Conservation (phyloP, 2,888 invertebrate species). For the Amphipyra tragopoginis region DNA sequence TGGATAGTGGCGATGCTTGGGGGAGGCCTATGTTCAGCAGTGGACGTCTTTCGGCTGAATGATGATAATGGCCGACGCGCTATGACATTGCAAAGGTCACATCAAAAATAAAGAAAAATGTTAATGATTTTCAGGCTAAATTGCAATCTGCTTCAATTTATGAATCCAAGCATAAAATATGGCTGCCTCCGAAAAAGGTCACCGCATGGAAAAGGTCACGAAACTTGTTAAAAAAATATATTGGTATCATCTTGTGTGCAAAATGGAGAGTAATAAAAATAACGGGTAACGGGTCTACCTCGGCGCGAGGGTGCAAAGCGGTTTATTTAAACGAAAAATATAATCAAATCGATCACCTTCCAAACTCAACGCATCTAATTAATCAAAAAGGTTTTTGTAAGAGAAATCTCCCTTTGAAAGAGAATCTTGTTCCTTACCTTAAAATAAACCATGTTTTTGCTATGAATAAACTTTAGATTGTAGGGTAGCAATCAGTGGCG, state of each 20-base stretch:
- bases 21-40: no score
- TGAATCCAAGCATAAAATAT: conserved; percentile 24
- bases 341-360: conserved; percentile 29
- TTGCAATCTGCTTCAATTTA: conserved; percentile 26
- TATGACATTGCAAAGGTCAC: no score
- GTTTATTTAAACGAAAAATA: conserved; percentile 17
- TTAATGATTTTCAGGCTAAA: conserved; percentile 9
- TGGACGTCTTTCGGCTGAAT: no score
- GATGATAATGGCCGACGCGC: no score
- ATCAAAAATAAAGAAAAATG: not conserved
- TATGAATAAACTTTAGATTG: no score
- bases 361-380: conserved; percentile 24
- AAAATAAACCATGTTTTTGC: no score
- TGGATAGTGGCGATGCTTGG: no score
- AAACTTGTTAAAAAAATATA: conserved; percentile 37
- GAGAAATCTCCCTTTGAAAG: not conserved
- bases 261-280: conserved; percentile 35
- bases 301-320: conserved; percentile 14
- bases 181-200: conserved; percentile 40
- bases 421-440: no score
- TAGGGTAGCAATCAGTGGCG: no score
- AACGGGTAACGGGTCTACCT: conserved; percentile 11
- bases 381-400: conserved; percentile 8
- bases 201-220: conserved; percentile 30
- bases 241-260: conserved; percentile 10